Evolutionary conservation across 2,113 vertebrate species (phyloP).

Genomic region (Madoqua kirkii): DNA sequence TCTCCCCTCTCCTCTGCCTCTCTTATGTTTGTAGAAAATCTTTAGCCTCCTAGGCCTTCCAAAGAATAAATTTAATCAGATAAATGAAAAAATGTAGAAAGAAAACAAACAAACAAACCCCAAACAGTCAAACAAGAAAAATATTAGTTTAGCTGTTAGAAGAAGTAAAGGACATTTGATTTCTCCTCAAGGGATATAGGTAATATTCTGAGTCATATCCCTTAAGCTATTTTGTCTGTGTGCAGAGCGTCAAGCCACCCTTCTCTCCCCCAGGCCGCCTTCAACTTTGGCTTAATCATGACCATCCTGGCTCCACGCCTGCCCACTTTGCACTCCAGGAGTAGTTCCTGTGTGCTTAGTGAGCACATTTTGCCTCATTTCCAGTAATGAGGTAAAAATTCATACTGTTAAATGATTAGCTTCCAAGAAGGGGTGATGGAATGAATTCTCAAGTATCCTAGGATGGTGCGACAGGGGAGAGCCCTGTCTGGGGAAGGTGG

Average conservation of each 20-base stretch:
- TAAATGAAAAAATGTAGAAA: background rate
- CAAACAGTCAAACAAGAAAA: background rate
- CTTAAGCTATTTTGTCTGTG: background rate
- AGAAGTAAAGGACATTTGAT: background rate
- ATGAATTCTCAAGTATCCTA: background rate
- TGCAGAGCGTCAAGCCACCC: fast-evolving
- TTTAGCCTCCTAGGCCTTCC: background rate
- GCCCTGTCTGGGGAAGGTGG: background rate
- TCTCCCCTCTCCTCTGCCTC: background rate
- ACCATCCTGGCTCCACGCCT: too few species aligned
- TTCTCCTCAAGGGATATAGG: background rate
- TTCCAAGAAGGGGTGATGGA: background rate
- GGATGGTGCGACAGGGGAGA: too few species aligned
- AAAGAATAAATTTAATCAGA: background rate
- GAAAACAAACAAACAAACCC: background rate
- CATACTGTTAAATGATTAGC: background rate
- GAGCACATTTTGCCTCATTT: background rate
- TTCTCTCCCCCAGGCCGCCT: background rate
- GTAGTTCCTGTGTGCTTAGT: background rate
- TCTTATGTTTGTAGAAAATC: background rate
- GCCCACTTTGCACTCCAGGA: background rate
- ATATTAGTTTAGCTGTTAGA: background rate
- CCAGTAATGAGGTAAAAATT: background rate
- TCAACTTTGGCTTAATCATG: background rate
- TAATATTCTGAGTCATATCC: background rate